These are phyloP conservation scores for Cynopterus brachyotis DNA, from an alignment of 2,113 vertebrate species.

Conservation along the genomic window DNA sequence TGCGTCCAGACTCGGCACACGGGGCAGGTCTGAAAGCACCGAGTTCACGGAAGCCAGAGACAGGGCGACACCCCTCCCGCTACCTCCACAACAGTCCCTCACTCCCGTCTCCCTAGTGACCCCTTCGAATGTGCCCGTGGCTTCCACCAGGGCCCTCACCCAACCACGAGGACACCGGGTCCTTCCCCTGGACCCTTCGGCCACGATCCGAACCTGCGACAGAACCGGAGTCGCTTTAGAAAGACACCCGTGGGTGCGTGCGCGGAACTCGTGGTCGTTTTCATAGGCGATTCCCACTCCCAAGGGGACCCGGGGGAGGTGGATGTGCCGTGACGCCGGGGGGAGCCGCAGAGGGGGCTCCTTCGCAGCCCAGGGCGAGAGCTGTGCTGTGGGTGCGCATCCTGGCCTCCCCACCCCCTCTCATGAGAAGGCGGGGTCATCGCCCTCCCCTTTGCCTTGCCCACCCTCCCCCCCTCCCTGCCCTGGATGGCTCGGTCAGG, in stretches of 20 bases:
- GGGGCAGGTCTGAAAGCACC: not conserved
- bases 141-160: not conserved
- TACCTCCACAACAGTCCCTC: not conserved
- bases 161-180: not conserved
- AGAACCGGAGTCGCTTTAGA: not conserved
- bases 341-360: not conserved
- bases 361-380: not conserved
- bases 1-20: accelerated
- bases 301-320: too few species aligned
- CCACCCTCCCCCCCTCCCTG: not conserved
- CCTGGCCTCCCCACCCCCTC: not conserved
- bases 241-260: not conserved
- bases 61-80: accelerated
- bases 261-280: accelerated
- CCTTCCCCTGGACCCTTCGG: not conserved
- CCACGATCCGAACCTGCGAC: not conserved
- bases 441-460: not conserved
- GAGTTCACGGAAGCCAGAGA: not conserved
- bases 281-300: accelerated
- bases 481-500: not conserved
- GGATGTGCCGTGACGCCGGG: accelerated
- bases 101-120: accelerated
- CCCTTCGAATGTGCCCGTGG: accelerated
- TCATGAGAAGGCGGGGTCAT: accelerated
- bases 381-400: accelerated